Percentiles rank a stretch among this genome's conserved stretches.
These are phyloP conservation scores for Eupleurogrammus muticus DNA, from an alignment of 2,797 vertebrate genomes.

Conservation along the genomic window DNA sequence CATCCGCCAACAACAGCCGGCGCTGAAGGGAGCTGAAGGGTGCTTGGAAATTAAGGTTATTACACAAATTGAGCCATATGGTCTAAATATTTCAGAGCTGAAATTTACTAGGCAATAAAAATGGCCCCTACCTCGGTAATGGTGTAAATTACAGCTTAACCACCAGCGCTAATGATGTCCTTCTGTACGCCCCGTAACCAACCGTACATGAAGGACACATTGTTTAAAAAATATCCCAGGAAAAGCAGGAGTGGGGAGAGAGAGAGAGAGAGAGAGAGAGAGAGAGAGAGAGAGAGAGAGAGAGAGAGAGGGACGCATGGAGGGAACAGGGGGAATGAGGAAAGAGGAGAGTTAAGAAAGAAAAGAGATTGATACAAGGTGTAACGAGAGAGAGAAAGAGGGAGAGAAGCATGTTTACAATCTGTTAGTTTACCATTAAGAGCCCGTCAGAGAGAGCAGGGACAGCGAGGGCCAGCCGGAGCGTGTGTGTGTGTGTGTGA, in stretches of 20 bases:
- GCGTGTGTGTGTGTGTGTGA: conserved; percentile 8
- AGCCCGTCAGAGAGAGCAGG: conserved; percentile 90
- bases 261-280: conserved; percentile 77
- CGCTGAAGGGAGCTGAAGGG: conserved; percentile 96
- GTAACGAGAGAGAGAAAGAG: conserved; percentile 49
- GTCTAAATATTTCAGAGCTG: conserved; percentile 99
- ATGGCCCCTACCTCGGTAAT: conserved; percentile 99
- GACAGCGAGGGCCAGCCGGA: conserved; percentile 85
- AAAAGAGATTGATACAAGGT: conserved; percentile 71
- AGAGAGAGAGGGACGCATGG: conserved; percentile 86
- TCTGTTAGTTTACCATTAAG: conserved; percentile 97
- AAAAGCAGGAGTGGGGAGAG: conserved; percentile 83
- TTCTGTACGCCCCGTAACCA: conserved; percentile 99
- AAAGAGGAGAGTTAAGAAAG: conserved; percentile 37
- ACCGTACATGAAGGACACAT: conserved; percentile 99
- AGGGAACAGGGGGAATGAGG: conserved; percentile 85
- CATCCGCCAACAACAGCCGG: conserved; percentile 85
- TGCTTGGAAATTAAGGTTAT: conserved; percentile 99
- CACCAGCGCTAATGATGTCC: conserved; percentile 99
- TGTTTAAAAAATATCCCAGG: conserved; percentile 97
- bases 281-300: conserved; percentile 75
- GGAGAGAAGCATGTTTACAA: conserved; percentile 92
- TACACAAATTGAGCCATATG: conserved; percentile 99
- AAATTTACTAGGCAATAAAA: conserved; percentile 99
- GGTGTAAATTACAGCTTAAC: conserved; percentile 99